phyloP scores from a whole-genome alignment of 1,140 invertebrate species.

The Penaeus japonicus region DNA sequence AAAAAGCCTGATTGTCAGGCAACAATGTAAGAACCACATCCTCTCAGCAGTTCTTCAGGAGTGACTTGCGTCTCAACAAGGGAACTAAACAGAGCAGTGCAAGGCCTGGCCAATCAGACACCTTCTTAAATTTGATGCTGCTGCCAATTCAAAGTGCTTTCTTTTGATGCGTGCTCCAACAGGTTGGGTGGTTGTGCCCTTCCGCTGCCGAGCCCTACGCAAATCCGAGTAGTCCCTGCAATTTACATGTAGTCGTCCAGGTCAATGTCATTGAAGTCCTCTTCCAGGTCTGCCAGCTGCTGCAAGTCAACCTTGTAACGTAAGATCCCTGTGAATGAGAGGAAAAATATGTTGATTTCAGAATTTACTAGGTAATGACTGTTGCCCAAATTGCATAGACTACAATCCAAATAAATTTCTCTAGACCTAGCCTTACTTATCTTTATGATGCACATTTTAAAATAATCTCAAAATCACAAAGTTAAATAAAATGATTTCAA shows the following conservation, averaged over 20 bases:
- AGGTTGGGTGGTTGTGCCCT: conserved; percentile 14
- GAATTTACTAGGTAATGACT: neutral
- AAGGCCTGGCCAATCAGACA: conserved; percentile 23
- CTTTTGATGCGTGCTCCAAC: neutral
- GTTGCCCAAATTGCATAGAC: too few species aligned
- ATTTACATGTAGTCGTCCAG: conserved; percentile 59
- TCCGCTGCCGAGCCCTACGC: conserved; percentile 17
- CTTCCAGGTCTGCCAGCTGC: conserved; percentile 56
- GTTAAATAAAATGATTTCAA: too few species aligned
- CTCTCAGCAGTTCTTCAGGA: conserved; percentile 26
- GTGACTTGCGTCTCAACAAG: conserved; percentile 34
- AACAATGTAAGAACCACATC: conserved; percentile 47
- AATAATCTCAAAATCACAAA: too few species aligned
- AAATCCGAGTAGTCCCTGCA: conserved; percentile 1
- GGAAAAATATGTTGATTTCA: neutral
- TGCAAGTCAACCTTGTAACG: conserved; percentile 58
- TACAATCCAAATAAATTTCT: too few species aligned
- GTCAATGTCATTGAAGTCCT: conserved; percentile 59
- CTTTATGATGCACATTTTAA: too few species aligned
- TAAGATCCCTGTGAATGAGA: conserved; percentile 48
- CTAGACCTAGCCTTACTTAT: too few species aligned
- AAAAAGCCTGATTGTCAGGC: conserved; percentile 57
- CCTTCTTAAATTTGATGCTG: neutral
- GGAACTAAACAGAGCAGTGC: conserved; percentile 20
- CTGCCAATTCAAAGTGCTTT: neutral